A percentile compares a stretch with the other conserved stretches of the same genome.
Conservation (phyloP, 2,113 vertebrate genomes). For the Phalacrocorax carbo region DNA sequence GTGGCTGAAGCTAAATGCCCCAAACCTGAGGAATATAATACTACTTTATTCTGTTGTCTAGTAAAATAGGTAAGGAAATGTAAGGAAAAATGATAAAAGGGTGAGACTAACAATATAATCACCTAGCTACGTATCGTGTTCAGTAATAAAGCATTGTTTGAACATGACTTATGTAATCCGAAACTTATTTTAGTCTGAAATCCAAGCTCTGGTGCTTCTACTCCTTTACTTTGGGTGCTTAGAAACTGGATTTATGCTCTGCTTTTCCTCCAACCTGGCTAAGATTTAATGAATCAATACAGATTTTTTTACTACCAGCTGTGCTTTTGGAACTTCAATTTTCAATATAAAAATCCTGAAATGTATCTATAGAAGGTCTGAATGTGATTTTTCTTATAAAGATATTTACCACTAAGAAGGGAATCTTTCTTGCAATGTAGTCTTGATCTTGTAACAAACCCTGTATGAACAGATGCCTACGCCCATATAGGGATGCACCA, state of each 20-base stretch:
- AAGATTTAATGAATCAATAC: background rate
- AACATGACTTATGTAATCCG: background rate
- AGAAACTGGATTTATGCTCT: background rate
- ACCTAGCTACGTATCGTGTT: background rate
- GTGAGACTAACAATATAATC: background rate
- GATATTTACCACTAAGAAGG: background rate
- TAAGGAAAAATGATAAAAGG: background rate
- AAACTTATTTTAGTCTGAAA: background rate
- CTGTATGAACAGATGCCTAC: background rate
- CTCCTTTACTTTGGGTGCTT: background rate
- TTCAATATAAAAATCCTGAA: background rate
- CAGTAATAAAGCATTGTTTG: background rate
- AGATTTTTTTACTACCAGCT: background rate
- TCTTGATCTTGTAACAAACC: background rate
- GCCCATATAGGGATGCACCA: too few relatives aligned
- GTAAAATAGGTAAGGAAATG: background rate
- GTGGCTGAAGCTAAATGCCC: background rate
- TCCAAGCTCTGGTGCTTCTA: background rate
- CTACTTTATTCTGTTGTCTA: background rate
- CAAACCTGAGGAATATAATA: background rate
- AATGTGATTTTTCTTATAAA: background rate
- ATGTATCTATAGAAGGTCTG: background rate
- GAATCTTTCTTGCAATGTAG: background rate
- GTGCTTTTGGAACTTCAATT: background rate
- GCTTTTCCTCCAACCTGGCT: background rate